These are phyloP conservation scores for Smutsia temminckii DNA, from an alignment of 2,797 vertebrate species.

Conservation along the genomic window DNA sequence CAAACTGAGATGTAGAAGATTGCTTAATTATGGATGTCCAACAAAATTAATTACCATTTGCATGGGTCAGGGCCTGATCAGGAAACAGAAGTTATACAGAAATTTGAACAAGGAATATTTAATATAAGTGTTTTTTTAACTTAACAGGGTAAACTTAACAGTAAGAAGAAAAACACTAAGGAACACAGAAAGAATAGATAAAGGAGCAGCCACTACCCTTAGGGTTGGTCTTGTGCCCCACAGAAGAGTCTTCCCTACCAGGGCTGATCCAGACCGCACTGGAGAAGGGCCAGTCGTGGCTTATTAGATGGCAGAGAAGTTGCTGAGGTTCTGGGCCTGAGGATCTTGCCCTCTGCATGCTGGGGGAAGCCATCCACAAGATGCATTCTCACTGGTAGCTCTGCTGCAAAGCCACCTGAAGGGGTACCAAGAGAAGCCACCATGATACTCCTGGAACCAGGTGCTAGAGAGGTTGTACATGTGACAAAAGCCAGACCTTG, in stretches of 20 bases:
- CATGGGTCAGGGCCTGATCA: neutral
- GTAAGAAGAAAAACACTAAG: neutral
- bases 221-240: neutral
- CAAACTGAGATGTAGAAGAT: neutral
- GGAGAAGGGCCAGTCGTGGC: neutral
- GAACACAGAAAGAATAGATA: neutral
- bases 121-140: neutral
- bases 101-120: neutral
- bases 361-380: neutral
- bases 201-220: neutral
- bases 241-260: neutral
- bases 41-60: neutral
- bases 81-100: neutral
- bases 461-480: neutral
- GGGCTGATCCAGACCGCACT: neutral
- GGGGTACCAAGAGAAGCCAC: neutral
- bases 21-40: neutral
- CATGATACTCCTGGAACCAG: too few species aligned
- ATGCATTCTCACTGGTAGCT: neutral
- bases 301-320: neutral
- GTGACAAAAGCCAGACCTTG: neutral
- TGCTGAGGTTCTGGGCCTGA: neutral
- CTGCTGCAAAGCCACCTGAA: neutral
- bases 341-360: neutral
- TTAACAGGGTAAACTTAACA: neutral